phyloP scores from a whole-genome alignment of 2,113 vertebrate genomes.

The Coptodon bakossiorum region DNA sequence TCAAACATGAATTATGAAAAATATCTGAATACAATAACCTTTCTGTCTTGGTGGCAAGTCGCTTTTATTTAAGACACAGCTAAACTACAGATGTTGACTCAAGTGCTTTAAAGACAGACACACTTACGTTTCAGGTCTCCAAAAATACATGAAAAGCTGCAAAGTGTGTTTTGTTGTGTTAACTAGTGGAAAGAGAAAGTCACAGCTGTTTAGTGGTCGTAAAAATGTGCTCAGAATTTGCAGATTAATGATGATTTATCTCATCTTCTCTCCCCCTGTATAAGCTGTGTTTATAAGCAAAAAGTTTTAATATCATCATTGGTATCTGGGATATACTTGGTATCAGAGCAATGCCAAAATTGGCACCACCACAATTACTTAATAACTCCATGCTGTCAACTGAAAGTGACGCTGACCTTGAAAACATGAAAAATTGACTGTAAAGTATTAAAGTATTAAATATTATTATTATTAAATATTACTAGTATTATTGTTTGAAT shows the following conservation, averaged over 20 bases:
- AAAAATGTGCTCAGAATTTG: neutral
- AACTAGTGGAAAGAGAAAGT: neutral
- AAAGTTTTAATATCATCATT: neutral
- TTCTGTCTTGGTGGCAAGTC: neutral
- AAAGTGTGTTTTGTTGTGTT: neutral
- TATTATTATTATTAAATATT: neutral
- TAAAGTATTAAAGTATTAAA: neutral
- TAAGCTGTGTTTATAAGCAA: neutral
- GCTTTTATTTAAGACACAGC: neutral
- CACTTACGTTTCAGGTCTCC: rapidly evolving
- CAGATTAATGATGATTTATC: neutral
- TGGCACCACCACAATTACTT: neutral
- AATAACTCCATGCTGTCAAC: neutral
- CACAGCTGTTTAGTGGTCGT: neutral
- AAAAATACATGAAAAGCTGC: neutral
- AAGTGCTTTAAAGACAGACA: neutral
- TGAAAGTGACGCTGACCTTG: neutral
- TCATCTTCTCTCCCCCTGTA: neutral
- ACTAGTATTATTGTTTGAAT: neutral
- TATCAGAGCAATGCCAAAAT: neutral
- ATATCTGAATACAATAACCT: neutral
- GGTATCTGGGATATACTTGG: neutral
- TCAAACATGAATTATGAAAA: neutral
- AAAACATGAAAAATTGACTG: neutral
- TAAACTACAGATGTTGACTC: neutral